Conservation (phyloP, 2,113 vertebrate species). For the Procavia capensis region DNA sequence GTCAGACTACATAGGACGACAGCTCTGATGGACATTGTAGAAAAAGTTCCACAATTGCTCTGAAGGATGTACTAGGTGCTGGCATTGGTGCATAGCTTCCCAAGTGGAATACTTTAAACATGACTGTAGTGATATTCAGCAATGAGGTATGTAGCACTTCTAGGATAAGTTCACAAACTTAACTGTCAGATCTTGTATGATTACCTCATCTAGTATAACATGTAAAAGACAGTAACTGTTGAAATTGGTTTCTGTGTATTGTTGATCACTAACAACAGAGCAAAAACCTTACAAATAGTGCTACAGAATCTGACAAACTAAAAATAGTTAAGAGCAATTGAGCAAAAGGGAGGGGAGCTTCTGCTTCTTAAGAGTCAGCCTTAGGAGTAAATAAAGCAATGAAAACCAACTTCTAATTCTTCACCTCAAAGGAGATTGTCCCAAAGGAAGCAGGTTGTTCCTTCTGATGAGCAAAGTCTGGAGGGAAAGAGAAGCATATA, state of each 20-base stretch:
- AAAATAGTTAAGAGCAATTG: background rate
- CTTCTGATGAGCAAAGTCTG: constrained; percentile 5
- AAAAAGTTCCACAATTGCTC: too few species aligned
- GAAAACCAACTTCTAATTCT: constrained; percentile 42
- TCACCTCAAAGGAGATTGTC: background rate
- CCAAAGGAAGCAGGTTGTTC: background rate
- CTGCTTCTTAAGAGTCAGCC: background rate
- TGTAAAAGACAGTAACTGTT: background rate
- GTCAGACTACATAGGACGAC: too few species aligned
- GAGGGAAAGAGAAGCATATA: background rate
- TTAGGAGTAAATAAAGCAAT: background rate
- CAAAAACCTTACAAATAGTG: background rate
- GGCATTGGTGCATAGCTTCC: too few species aligned
- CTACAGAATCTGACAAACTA: constrained; percentile 5
- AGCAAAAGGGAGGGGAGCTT: background rate
- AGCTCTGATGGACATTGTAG: too few species aligned
- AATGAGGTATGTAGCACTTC: too few species aligned
- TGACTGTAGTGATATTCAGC: too few species aligned
- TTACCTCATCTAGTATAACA: background rate
- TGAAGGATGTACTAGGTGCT: too few species aligned
- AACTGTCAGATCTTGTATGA: too few species aligned
- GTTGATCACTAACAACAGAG: background rate
- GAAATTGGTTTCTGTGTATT: background rate
- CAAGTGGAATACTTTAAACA: too few species aligned
- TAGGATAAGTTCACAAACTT: too few species aligned